A percentile compares a stretch with the other conserved stretches of the same genome.
Conservation (phyloP, 2,113 vertebrate species). For the Hippocampus zosterae region DNA sequence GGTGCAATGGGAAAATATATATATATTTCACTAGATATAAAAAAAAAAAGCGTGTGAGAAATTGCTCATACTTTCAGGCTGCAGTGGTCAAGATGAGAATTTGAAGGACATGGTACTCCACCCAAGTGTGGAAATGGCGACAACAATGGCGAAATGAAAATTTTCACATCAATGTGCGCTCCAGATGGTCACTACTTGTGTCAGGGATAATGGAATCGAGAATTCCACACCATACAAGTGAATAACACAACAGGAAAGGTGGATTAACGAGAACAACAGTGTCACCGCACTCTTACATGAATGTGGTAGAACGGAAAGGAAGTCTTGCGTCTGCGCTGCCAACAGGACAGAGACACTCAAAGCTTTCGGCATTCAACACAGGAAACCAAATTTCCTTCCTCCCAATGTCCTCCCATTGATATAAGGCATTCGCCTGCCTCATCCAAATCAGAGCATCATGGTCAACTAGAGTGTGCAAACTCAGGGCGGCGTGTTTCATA, state of each 20-base stretch:
- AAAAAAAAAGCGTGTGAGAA: conserved; percentile 29
- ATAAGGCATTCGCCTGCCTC: conserved; percentile 40
- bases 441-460: conserved; percentile 2
- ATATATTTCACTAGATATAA: conserved; percentile 29
- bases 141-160: conserved; percentile 38
- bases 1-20: conserved; percentile 13
- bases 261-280: conserved; percentile 31
- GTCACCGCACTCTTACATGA: conserved; percentile 23
- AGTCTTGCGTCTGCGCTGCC: conserved; percentile 27
- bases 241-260: conserved; percentile 62
- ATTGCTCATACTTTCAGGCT: conserved; percentile 18
- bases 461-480: conserved; percentile 12
- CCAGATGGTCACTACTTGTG: conserved; percentile 39
- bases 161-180: conserved; percentile 20
- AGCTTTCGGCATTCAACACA: conserved; percentile 44
- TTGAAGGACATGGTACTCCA: conserved; percentile 44
- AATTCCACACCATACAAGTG: conserved; percentile 34
- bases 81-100: conserved; percentile 23
- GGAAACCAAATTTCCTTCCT: conserved; percentile 65
- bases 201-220: conserved; percentile 37
- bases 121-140: conserved; percentile 4
- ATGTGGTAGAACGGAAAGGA: conserved; percentile 45
- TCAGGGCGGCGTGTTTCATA: neutral
- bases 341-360: conserved; percentile 48
- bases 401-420: conserved; percentile 44